These are phyloP conservation scores for Penaeus vannamei DNA, from an alignment of 1,140 invertebrate genomes.

Conservation along the genomic window DNA sequence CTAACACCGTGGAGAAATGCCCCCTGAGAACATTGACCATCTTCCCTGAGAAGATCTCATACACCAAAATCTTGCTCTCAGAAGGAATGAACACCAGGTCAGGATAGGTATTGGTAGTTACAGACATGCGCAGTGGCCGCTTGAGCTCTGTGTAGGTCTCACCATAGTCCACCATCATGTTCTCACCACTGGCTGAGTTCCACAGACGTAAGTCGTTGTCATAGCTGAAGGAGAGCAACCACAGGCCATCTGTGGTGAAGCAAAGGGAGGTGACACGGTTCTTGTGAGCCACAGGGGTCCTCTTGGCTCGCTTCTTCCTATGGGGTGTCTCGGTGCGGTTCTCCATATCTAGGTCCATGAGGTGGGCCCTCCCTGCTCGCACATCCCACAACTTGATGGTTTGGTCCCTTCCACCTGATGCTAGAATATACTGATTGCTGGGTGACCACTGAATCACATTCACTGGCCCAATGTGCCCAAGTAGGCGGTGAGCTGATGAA, in stretches of 20 bases:
- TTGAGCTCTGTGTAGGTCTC: conserved; percentile 20
- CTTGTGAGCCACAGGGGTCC: conserved; percentile 47
- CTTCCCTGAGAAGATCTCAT: conserved; percentile 42
- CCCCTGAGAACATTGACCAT: conserved; percentile 55
- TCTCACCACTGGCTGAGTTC: conserved; percentile 44
- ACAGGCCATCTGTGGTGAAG: conserved; percentile 56
- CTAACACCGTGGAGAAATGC: conserved; percentile 45
- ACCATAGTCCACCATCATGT: conserved; percentile 47
- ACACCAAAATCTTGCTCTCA: conserved; percentile 37
- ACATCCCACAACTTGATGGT: conserved; percentile 60
- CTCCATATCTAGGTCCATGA: conserved; percentile 44
- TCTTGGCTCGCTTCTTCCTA: conserved; percentile 39
- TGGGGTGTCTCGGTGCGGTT: not conserved
- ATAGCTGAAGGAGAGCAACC: conserved; percentile 55
- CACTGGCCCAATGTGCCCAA: conserved; percentile 35
- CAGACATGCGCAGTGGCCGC: conserved; percentile 35
- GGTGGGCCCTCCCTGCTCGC: conserved; percentile 23
- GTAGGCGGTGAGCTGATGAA: conserved; percentile 50
- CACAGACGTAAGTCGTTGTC: conserved; percentile 44
- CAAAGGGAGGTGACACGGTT: conserved; percentile 44
- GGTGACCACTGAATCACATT: conserved; percentile 53
- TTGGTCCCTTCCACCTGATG: conserved; percentile 50
- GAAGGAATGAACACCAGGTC: conserved; percentile 53
- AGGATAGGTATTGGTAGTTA: conserved; percentile 46
- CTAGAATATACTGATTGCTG: conserved; percentile 43